Conservation (phyloP, 2,113 vertebrate genomes). For the Alouatta palliata region DNA sequence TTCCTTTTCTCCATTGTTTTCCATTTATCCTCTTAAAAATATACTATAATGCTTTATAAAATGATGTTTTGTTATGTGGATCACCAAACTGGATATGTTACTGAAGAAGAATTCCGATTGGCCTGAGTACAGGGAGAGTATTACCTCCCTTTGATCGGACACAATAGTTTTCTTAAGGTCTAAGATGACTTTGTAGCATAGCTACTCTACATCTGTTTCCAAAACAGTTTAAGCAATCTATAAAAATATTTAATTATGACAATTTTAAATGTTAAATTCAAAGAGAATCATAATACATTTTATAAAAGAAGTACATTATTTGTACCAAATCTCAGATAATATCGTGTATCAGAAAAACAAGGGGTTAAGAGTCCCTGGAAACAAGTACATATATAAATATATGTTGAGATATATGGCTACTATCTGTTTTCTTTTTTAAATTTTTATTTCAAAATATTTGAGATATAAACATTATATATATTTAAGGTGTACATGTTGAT, state of each 20-base stretch:
- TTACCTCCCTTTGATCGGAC: accelerated
- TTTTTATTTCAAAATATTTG: background rate
- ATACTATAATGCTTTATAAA: background rate
- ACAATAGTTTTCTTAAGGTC: background rate
- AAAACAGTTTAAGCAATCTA: background rate
- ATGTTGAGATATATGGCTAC: background rate
- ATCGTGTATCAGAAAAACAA: background rate
- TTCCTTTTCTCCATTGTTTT: background rate
- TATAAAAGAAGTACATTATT: background rate
- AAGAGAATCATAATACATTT: background rate
- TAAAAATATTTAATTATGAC: background rate
- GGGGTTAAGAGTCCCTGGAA: background rate
- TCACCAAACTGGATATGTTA: background rate
- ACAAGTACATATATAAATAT: background rate
- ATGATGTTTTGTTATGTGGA: background rate
- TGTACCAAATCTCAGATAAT: background rate
- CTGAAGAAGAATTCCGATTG: background rate
- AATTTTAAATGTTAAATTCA: background rate
- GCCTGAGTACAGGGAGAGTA: background rate
- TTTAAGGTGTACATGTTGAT: background rate
- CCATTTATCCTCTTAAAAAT: background rate
- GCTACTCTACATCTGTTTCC: background rate
- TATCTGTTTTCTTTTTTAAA: background rate
- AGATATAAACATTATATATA: background rate
- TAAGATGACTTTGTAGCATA: background rate